phyloP scores from a whole-genome alignment of 2,888 invertebrate species.

The Hymenopus coronatus region DNA sequence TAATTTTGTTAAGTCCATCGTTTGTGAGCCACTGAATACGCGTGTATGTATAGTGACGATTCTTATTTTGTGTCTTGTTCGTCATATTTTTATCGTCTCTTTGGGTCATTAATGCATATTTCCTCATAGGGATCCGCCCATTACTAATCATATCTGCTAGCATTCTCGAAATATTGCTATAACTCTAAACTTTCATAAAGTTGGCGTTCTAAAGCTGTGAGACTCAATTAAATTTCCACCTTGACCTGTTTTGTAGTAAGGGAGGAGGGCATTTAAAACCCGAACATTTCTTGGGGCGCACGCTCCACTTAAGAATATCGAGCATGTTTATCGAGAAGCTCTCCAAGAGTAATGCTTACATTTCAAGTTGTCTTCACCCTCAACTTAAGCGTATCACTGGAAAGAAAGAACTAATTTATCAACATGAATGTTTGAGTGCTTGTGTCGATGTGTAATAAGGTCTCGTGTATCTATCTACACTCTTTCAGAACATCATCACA shows the following conservation, averaged over 20 bases:
- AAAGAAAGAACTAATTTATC: not conserved
- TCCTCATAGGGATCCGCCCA: no score
- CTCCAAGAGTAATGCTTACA: not conserved
- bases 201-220: no score
- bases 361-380: not conserved
- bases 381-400: not conserved
- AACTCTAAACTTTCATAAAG: no score
- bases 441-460: not conserved
- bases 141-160: no score
- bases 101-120: no score
- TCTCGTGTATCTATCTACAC: not conserved
- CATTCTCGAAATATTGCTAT: no score
- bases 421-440: not conserved
- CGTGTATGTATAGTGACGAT: no score
- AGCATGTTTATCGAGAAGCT: not conserved
- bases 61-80: no score
- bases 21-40: no score
- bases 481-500: not conserved
- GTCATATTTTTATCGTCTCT: no score
- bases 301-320: not conserved
- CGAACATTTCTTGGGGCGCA: not conserved
- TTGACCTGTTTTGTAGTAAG: not conserved
- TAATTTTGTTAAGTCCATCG: no score
- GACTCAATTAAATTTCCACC: not conserved
- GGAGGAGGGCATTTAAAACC: not conserved